A percentile compares a stretch with the other conserved stretches of the same genome.
Evolutionary conservation across 2,113 vertebrate species (phyloP).

Genomic region (Dinomys branickii): DNA sequence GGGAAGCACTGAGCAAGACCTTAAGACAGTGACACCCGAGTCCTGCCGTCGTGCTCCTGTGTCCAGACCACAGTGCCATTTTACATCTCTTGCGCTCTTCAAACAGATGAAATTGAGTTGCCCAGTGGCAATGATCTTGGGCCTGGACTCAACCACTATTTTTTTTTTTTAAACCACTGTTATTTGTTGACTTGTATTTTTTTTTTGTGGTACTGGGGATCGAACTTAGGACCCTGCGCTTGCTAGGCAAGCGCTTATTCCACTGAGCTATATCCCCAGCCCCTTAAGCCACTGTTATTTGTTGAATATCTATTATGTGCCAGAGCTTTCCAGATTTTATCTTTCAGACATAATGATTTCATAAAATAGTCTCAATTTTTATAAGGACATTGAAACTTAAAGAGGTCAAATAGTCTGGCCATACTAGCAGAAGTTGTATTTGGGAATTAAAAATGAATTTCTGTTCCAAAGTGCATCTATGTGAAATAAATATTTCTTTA

Average conservation of each 20-base stretch:
- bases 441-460: constrained; percentile 27
- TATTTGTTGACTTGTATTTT: too few relatives aligned
- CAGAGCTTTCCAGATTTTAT: background rate
- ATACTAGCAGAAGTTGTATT: background rate
- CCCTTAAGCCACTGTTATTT: too few relatives aligned
- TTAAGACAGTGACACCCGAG: background rate
- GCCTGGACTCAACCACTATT: background rate
- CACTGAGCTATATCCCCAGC: too few relatives aligned
- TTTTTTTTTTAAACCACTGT: background rate
- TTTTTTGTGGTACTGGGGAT: too few relatives aligned
- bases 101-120: background rate
- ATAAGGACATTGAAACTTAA: background rate
- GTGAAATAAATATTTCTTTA: background rate
- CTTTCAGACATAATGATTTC: background rate
- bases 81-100: background rate
- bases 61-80: background rate
- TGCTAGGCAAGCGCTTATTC: too few relatives aligned
- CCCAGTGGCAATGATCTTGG: background rate
- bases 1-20: background rate
- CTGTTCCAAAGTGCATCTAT: background rate
- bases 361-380: constrained; percentile 11
- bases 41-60: too few relatives aligned
- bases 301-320: background rate
- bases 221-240: too few relatives aligned
- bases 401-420: background rate